These are phyloP conservation scores for Apamea sordens DNA, from an alignment of 2,888 invertebrate genomes.

Conservation along the genomic window DNA sequence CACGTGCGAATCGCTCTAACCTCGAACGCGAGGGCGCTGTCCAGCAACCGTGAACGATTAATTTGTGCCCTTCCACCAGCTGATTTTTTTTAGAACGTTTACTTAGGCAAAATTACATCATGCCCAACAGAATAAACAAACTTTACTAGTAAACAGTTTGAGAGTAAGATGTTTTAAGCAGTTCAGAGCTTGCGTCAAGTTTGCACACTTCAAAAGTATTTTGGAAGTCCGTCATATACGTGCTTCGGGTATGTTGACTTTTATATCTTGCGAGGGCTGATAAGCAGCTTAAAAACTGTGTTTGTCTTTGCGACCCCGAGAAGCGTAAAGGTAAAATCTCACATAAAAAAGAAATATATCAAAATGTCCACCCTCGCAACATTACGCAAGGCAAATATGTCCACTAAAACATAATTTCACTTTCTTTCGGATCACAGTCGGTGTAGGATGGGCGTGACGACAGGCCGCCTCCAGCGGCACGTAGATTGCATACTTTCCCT, in stretches of 20 bases:
- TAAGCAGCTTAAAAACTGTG: constrained; percentile 30
- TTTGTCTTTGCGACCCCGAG: constrained; percentile 18
- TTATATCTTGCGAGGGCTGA: constrained; percentile 1
- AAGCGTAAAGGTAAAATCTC: neutral
- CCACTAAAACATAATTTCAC: constrained; percentile 82
- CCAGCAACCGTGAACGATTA: constrained; percentile 80
- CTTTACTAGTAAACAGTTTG: neutral
- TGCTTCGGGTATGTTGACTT: constrained; percentile 15
- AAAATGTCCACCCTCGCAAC: constrained; percentile 49
- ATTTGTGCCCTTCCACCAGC: constrained; percentile 72
- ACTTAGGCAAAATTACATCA: constrained; percentile 14
- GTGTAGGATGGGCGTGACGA: constrained; percentile 86
- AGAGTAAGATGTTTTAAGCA: constrained; percentile 3
- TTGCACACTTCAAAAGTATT: constrained; percentile 4
- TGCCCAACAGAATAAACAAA: constrained; percentile 2
- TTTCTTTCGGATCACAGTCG: constrained; percentile 81
- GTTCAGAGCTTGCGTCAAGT: constrained; percentile 2
- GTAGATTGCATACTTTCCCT: constrained; percentile 88
- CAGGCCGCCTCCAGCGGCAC: constrained; percentile 80
- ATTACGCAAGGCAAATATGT: constrained; percentile 67
- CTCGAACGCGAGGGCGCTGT: constrained; percentile 77
- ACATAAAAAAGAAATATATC: constrained; percentile 38
- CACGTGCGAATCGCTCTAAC: constrained; percentile 74
- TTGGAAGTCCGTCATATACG: neutral
- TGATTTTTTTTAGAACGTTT: constrained; percentile 34